Evolutionary conservation across 2,113 vertebrate species (phyloP).

Genomic region (Coptodon bakossiorum): DNA sequence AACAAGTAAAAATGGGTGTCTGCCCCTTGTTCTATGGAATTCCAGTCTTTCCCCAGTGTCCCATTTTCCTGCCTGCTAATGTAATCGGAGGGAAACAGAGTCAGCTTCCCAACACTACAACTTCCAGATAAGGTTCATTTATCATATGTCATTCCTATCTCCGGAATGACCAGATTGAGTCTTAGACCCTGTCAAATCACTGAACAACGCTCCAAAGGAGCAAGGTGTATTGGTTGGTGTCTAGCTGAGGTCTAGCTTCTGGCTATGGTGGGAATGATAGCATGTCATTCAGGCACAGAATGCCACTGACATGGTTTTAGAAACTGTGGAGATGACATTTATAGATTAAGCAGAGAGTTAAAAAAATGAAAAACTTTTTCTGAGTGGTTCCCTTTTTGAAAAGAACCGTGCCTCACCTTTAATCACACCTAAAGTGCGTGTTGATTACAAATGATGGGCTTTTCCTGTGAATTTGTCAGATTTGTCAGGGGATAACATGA

Average conservation of each 20-base stretch:
- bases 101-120: constrained; percentile 60
- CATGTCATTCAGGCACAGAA: background rate
- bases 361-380: background rate
- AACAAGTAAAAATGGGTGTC: constrained; percentile 61
- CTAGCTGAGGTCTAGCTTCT: constrained; percentile 40
- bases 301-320: background rate
- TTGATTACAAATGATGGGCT: constrained; percentile 54
- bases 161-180: constrained; percentile 40
- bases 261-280: constrained; percentile 42
- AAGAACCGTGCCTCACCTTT: constrained; percentile 43
- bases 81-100: constrained; percentile 72
- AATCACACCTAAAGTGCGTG: constrained; percentile 49
- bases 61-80: constrained; percentile 73
- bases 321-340: background rate
- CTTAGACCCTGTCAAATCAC: constrained; percentile 53
- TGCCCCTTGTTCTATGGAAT: constrained; percentile 52
- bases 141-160: constrained; percentile 66
- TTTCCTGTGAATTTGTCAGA: constrained; percentile 64
- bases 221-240: constrained; percentile 21
- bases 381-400: background rate
- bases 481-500: constrained; percentile 56
- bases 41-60: constrained; percentile 59
- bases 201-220: constrained; percentile 28
- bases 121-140: constrained; percentile 73
- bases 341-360: background rate